phyloP scores from a whole-genome alignment of 2,113 vertebrate genomes.

The Forbesichthys papilliferus region DNA sequence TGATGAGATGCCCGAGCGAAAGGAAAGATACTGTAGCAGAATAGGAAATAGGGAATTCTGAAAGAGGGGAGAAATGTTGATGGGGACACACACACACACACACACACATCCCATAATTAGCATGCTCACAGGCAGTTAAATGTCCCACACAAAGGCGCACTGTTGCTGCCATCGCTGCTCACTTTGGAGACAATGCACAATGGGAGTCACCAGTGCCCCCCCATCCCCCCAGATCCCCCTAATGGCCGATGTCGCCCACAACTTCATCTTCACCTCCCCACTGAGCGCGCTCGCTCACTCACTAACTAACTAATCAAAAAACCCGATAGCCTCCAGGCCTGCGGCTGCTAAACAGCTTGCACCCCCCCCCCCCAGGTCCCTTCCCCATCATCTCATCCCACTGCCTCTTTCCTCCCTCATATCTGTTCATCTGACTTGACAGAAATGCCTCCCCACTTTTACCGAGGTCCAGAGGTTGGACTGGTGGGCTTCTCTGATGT shows the following conservation, averaged over 20 bases:
- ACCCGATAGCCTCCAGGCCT: constrained; percentile 56
- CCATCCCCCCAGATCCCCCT: constrained; percentile 49
- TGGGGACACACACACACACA: constrained; percentile 17
- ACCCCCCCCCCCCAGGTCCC: constrained; percentile 30
- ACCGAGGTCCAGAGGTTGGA: constrained; percentile 48
- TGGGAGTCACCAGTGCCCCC: constrained; percentile 16
- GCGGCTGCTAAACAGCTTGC: constrained; percentile 40
- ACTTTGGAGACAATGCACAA: constrained; percentile 68
- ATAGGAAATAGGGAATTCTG: constrained; percentile 27
- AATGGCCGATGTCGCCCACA: constrained; percentile 49
- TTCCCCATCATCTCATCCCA: constrained; percentile 43
- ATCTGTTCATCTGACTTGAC: constrained; percentile 32
- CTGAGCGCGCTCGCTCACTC: constrained; percentile 52
- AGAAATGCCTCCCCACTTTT: constrained; percentile 37
- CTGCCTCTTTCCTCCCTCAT: constrained; percentile 37
- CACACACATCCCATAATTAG: constrained; percentile 68
- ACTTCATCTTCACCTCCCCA: constrained; percentile 44
- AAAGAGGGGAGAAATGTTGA: constrained; percentile 12
- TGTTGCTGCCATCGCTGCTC: constrained; percentile 54
- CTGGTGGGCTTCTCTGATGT: constrained; percentile 12
- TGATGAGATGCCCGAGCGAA: constrained; percentile 5
- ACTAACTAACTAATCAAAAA: constrained; percentile 62
- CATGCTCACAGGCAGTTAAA: constrained; percentile 69
- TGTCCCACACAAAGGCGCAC: constrained; percentile 63
- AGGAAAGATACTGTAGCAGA: constrained; percentile 6